A percentile compares a stretch with the other conserved stretches of the same genome.
phyloP scores from a whole-genome alignment of 2,113 vertebrate genomes.

The Anguilla japonica region DNA sequence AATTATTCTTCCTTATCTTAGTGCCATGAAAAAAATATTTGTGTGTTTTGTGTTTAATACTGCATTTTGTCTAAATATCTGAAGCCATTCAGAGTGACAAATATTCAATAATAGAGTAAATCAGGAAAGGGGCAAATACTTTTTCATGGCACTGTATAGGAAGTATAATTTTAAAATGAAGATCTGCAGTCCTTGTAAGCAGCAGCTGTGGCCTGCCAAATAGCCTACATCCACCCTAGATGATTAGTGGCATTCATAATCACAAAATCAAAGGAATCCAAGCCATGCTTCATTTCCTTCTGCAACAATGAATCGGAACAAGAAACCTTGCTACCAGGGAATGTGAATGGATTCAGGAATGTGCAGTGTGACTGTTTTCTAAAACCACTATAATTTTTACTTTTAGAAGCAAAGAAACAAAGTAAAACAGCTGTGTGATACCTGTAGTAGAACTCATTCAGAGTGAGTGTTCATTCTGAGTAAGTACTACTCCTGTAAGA shows the following conservation, averaged over 20 bases:
- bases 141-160: neutral
- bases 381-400: neutral
- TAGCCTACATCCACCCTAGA: neutral
- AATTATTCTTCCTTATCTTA: neutral
- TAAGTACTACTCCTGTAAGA: neutral
- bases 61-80: too few species aligned
- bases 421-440: neutral
- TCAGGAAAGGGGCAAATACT: too few species aligned
- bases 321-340: neutral
- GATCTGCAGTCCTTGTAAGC: neutral
- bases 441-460: neutral
- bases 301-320: neutral
- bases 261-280: neutral
- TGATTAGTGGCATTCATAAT: conserved; percentile 1
- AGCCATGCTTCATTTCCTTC: neutral
- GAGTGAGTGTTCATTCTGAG: neutral
- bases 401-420: neutral
- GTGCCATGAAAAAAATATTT: too few species aligned
- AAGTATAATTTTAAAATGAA: neutral
- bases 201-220: neutral
- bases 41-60: too few species aligned
- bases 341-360: neutral
- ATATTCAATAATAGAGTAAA: too few species aligned
- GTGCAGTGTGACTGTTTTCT: too few species aligned
- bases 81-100: too few species aligned